Conservation (phyloP, 2,888 invertebrate species). For the Drosophila paracracens region DNA sequence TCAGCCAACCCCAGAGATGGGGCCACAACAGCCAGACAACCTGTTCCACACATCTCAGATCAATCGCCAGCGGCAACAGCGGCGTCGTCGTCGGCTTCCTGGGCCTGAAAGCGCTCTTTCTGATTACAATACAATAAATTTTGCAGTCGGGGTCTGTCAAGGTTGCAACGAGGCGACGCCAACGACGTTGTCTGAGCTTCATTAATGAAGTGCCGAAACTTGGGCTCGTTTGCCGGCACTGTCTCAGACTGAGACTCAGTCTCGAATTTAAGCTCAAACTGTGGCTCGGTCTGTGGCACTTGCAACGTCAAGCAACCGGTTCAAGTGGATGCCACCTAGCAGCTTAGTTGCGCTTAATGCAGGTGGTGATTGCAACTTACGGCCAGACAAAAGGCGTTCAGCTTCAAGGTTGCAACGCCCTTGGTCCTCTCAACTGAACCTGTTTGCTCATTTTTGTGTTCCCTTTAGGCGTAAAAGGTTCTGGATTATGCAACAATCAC, state of each 20-base stretch:
- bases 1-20: constrained; percentile 50
- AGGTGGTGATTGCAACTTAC: constrained; percentile 74
- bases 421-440: constrained; percentile 60
- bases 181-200: constrained; percentile 53
- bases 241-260: not conserved
- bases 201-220: constrained; percentile 80
- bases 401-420: constrained; percentile 67
- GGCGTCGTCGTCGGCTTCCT: constrained; percentile 43
- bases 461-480: constrained; percentile 50
- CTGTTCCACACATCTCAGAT: constrained; percentile 62
- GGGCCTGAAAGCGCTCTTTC: constrained; percentile 35
- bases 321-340: constrained; percentile 62
- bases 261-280: not conserved
- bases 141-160: constrained; percentile 61
- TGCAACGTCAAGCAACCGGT: constrained; percentile 62
- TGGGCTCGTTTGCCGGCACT: constrained; percentile 63
- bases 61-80: constrained; percentile 27
- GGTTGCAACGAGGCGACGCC: constrained; percentile 49
- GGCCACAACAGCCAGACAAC: constrained; percentile 48
- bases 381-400: constrained; percentile 40
- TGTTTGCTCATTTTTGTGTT: constrained; percentile 48
- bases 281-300: constrained; percentile 39
- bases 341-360: constrained; percentile 53
- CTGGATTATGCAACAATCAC: constrained; percentile 71
- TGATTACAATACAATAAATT: constrained; percentile 67